These are phyloP conservation scores for Thalassophryne amazonica DNA, from an alignment of 2,797 vertebrate species.

Conservation along the genomic window DNA sequence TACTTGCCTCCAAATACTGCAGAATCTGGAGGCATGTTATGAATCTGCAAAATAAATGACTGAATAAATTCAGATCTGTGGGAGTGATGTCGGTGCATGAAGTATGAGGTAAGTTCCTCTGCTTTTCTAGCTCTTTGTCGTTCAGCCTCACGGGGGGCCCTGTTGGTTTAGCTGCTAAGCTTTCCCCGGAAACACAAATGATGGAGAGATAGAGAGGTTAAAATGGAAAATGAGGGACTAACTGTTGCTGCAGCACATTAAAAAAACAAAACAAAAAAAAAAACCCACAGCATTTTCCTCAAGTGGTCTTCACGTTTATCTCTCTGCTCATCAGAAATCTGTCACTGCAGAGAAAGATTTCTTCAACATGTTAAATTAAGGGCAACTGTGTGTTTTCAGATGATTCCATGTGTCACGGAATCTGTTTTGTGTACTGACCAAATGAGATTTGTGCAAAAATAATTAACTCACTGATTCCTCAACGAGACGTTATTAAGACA, in stretches of 20 bases:
- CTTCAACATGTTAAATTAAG: too few relatives aligned
- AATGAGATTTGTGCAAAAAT: slow-evolving; percentile 71
- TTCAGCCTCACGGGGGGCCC: slow-evolving; percentile 69
- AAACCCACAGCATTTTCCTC: too few relatives aligned
- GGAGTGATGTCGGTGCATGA: slow-evolving; percentile 40
- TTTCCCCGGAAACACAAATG: slow-evolving; percentile 71
- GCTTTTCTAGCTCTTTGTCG: slow-evolving; percentile 69
- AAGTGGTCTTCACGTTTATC: too few relatives aligned
- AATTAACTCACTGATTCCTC: slow-evolving; percentile 76
- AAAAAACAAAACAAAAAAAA: too few relatives aligned
- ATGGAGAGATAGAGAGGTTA: slow-evolving; percentile 71
- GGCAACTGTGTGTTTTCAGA: background rate
- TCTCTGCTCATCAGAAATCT: too few relatives aligned
- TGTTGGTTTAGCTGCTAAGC: slow-evolving; percentile 76
- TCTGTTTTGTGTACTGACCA: slow-evolving; percentile 58
- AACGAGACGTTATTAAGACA: slow-evolving; percentile 69
- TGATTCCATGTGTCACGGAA: slow-evolving; percentile 45
- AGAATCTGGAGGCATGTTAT: background rate
- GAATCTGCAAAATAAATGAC: slow-evolving; percentile 9
- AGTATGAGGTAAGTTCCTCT: slow-evolving; percentile 78
- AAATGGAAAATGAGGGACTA: slow-evolving; percentile 52
- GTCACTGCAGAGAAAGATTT: too few relatives aligned
- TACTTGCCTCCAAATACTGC: too few relatives aligned
- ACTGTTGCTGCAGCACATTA: too few relatives aligned
- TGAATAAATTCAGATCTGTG: slow-evolving; percentile 24